Evolutionary conservation across 2,113 vertebrate species (phyloP), one percentile per base, ranked within the genome.

Genomic region (Fulica atra): DNA sequence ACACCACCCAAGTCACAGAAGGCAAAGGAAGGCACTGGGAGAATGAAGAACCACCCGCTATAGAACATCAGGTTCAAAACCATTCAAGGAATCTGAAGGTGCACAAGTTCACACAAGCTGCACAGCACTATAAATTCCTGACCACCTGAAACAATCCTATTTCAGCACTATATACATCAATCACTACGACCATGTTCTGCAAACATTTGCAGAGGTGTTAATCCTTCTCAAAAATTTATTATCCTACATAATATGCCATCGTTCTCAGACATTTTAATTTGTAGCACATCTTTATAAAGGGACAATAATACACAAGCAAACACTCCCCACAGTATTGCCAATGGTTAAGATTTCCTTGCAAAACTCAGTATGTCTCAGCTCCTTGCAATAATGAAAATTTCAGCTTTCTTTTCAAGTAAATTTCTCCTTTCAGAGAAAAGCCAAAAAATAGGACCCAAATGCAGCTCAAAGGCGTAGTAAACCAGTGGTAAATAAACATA

Each of bases 381-480:
- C 38, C 51, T 51, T 36, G 16, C 71, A 83, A 88, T 81, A 92
- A 90, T 21, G 70, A 82, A 85, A 72, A 83, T 63, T 76, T 89
- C 81, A 66, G 77, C 40, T 92, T 86, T 91, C 76, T 64, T 88
- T 76, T 92, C 36, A 87, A 85, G 65, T 44, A 72, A 44, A 70
- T 81, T 64, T 68, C 44, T 74, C 35, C 19, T 83, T 73, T 36
- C 20, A 42, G 24, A 88, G 9, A 61, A 51, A 54, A 88, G 46
- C 59, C 65, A 44, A 93, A 95, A 97, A 95, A 86, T 6, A 79
- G 65, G 64, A 90, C 64, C 12, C 20, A 93, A 81, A 81, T 36
- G 69, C 76, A 86, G 46, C 76, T 88, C 35, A 48, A 42, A 78
- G 56, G 33, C 56, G 85, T 25, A 5, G 78, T 26, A 88, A 87